A percentile compares a stretch with the other conserved stretches of the same genome.
Evolutionary conservation across 2,888 invertebrate species (phyloP).

Genomic region (Eristalis arbustorum): DNA sequence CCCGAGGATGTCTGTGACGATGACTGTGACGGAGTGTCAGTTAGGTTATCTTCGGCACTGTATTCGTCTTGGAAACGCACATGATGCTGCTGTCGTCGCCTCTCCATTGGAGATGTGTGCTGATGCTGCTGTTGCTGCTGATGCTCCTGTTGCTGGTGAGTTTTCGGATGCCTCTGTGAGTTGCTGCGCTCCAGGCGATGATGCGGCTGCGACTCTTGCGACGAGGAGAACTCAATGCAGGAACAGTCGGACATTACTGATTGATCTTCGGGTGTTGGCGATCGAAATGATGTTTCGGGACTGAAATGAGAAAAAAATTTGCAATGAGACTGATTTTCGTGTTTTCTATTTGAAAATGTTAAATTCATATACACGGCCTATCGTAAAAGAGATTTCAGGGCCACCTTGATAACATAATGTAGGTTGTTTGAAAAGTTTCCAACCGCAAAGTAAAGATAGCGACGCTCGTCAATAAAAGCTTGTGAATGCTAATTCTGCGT

Average conservation of each 20-base stretch:
- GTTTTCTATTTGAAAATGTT: too few relatives aligned
- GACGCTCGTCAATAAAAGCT: too few relatives aligned
- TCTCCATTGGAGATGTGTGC: conserved; percentile 50
- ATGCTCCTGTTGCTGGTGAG: conserved; percentile 14
- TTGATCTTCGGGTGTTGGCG: conserved; percentile 66
- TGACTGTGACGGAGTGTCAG: conserved; percentile 66
- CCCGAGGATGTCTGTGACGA: conserved; percentile 65
- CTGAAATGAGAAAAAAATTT: conserved; percentile 34
- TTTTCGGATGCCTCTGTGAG: conserved; percentile 16
- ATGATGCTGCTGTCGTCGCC: conserved; percentile 63
- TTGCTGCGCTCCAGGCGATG: conserved; percentile 8
- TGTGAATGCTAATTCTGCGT: too few relatives aligned
- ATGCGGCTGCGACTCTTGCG: not conserved
- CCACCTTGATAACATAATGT: too few relatives aligned
- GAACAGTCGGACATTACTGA: conserved; percentile 65
- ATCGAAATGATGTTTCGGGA: conserved; percentile 68
- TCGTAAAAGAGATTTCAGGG: too few relatives aligned
- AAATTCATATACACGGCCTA: too few relatives aligned
- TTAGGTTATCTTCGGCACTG: conserved; percentile 52
- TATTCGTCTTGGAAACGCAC: conserved; percentile 65
- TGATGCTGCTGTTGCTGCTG: conserved; percentile 27
- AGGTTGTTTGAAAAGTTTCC: too few relatives aligned
- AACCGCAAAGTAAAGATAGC: too few relatives aligned
- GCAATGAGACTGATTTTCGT: too few relatives aligned
- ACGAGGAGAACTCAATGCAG: conserved; percentile 50